Percentiles rank a stretch among this genome's conserved stretches.
These are phyloP conservation scores for Chamaetylas fuelleborni DNA, from an alignment of 2,113 vertebrate genomes.

Conservation along the genomic window DNA sequence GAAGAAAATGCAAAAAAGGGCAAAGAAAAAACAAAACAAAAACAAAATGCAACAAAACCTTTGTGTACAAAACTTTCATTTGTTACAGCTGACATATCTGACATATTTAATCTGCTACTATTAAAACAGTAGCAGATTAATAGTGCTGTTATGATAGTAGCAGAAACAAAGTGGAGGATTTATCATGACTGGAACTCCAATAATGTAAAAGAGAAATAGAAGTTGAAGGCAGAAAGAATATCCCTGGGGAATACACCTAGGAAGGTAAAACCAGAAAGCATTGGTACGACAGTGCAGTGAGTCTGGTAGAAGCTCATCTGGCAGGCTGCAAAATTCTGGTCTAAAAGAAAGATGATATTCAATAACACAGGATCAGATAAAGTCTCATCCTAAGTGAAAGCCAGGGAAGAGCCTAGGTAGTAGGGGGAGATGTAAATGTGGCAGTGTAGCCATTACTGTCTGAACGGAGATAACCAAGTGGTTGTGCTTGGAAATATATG, in stretches of 20 bases:
- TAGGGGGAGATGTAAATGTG: neutral
- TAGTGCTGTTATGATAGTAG: neutral
- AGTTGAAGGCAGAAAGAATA: neutral
- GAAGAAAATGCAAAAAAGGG: neutral
- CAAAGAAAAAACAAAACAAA: neutral
- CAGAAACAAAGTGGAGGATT: neutral
- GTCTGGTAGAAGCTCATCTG: neutral
- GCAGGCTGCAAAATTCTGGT: neutral
- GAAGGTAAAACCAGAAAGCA: neutral
- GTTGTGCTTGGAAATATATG: neutral
- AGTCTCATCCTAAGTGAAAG: neutral
- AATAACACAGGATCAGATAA: neutral
- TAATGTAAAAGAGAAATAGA: neutral
- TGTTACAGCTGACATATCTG: neutral
- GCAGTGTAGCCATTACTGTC: neutral
- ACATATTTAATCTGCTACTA: neutral
- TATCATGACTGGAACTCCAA: neutral
- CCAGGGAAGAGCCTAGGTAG: neutral
- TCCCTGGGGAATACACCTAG: neutral
- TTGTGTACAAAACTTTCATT: neutral
- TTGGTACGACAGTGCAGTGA: neutral
- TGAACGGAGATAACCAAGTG: neutral
- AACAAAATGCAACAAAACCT: neutral
- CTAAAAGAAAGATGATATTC: neutral
- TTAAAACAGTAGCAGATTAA: neutral